phyloP scores from a whole-genome alignment of 2,888 invertebrate genomes.

The Adineta ricciae region DNA sequence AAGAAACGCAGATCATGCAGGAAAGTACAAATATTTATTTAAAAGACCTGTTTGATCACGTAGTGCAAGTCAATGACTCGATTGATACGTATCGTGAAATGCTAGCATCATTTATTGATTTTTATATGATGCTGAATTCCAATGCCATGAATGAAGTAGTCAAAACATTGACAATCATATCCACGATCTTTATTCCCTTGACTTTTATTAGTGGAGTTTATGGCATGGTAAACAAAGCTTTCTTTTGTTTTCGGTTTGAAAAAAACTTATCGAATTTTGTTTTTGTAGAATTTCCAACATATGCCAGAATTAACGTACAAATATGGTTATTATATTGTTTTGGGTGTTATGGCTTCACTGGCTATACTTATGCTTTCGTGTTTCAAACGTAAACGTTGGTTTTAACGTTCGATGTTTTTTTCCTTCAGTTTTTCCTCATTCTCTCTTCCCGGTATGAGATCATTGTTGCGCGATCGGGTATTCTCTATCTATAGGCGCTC shows the following conservation, averaged over 20 bases:
- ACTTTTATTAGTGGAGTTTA: slow-evolving; percentile 17
- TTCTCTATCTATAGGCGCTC: background rate
- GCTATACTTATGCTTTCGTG: slow-evolving; percentile 6
- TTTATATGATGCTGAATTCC: slow-evolving; percentile 7
- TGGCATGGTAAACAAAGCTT: background rate
- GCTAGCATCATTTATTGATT: slow-evolving; percentile 22
- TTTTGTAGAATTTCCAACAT: background rate
- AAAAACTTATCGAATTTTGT: background rate
- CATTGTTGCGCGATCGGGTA: background rate
- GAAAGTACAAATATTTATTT: slow-evolving; percentile 23
- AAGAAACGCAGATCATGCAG: slow-evolving; percentile 21
- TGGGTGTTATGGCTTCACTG: background rate
- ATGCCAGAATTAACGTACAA: slow-evolving; percentile 9
- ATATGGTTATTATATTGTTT: slow-evolving; percentile 17
- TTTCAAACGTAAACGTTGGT: slow-evolving; percentile 14
- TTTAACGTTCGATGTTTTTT: background rate
- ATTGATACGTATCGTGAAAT: slow-evolving; percentile 17
- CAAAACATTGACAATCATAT: slow-evolving; percentile 15
- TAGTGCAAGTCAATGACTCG: slow-evolving; percentile 15
- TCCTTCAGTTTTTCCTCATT: background rate
- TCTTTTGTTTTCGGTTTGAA: background rate
- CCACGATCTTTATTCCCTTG: slow-evolving; percentile 15
- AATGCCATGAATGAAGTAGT: slow-evolving; percentile 22
- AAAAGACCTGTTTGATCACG: slow-evolving; percentile 17
- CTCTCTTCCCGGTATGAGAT: background rate